Conservation (phyloP, 2,113 vertebrate genomes). For the Nerophis ophidion region DNA sequence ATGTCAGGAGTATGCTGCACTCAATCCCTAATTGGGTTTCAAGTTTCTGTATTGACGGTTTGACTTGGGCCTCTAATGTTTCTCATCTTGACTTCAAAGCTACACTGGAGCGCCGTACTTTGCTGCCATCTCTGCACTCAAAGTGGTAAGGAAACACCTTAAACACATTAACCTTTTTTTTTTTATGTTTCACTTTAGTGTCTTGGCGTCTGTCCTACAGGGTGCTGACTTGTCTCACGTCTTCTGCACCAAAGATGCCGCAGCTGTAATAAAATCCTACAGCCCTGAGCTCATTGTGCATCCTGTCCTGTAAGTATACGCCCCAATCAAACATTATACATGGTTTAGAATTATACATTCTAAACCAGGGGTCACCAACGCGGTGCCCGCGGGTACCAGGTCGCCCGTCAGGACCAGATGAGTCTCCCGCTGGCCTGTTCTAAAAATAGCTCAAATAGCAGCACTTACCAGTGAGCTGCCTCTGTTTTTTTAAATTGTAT, state of each 20-base stretch:
- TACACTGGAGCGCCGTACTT: slow-evolving; percentile 97
- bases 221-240: slow-evolving; percentile 96
- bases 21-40: neutral
- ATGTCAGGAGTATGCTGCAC: slow-evolving; percentile 78
- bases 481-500: no score
- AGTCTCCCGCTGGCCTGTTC: no score
- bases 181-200: neutral
- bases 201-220: slow-evolving; percentile 57
- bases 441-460: no score
- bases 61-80: neutral
- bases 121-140: slow-evolving; percentile 92
- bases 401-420: no score
- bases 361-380: no score
- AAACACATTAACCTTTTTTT: neutral
- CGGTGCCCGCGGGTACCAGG: no score
- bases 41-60: neutral
- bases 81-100: slow-evolving; percentile 53
- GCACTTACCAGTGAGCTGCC: no score
- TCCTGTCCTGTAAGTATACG: slow-evolving; percentile 88
- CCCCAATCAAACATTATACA: no score
- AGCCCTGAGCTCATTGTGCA: slow-evolving; percentile 98
- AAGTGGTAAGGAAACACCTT: slow-evolving; percentile 80
- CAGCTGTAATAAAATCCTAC: slow-evolving; percentile 92
- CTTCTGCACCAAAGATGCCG: slow-evolving; percentile 94
- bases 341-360: no score